Percentiles rank a stretch among this genome's conserved stretches.
Evolutionary conservation across 2,113 vertebrate species (phyloP).

Genomic region (Antigone vipio): DNA sequence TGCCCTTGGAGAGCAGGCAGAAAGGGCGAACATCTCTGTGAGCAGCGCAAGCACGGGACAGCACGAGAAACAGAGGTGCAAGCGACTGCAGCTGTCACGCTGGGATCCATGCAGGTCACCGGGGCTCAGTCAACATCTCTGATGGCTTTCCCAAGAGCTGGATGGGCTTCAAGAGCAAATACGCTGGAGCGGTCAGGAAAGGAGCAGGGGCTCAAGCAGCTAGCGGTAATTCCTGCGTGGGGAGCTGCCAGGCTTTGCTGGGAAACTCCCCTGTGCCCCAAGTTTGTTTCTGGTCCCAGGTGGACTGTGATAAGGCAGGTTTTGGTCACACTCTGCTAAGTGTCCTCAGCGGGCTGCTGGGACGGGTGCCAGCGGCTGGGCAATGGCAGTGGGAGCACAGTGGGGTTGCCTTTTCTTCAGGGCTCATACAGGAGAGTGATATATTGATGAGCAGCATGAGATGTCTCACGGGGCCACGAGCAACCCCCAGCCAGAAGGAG

Average conservation of each 20-base stretch:
- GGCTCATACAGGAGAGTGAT: rapidly evolving
- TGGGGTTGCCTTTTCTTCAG: not conserved
- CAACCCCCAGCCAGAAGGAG: not conserved
- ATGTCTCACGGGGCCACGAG: not conserved
- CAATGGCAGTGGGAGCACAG: rapidly evolving
- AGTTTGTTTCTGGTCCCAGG: constrained; percentile 6
- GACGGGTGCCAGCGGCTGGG: not conserved
- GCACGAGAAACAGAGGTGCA: not conserved
- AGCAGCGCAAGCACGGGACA: rapidly evolving
- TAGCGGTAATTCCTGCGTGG: rapidly evolving
- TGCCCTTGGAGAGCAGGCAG: constrained; percentile 11
- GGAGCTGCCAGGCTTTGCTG: not conserved
- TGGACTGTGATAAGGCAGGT: constrained; percentile 17
- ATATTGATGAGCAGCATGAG: not conserved
- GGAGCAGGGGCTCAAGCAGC: not conserved
- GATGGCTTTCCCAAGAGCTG: not conserved
- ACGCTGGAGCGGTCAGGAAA: not conserved
- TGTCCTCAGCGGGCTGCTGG: not conserved
- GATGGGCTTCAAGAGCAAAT: not conserved
- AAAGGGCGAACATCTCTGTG: not conserved
- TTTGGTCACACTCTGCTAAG: constrained; percentile 41
- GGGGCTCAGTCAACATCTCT: not conserved
- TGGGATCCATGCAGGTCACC: not conserved
- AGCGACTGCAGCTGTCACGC: not conserved
- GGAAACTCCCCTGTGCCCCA: not conserved